These are phyloP conservation scores for Columbina picui DNA, from an alignment of 2,113 vertebrate genomes.

Conservation along the genomic window DNA sequence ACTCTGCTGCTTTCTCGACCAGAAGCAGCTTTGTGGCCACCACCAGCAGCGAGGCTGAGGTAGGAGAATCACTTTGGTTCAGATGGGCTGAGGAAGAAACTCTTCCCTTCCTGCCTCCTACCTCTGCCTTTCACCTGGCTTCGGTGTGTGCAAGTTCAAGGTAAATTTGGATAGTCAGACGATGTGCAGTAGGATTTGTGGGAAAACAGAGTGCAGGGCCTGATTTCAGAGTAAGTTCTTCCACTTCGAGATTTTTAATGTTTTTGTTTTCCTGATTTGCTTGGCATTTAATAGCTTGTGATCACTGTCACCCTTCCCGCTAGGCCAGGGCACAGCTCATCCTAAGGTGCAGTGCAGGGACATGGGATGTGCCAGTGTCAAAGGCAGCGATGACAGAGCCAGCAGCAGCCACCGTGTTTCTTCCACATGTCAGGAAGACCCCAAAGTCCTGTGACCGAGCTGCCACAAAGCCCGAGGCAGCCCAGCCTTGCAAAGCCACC, in stretches of 20 bases:
- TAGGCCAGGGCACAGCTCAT: not conserved
- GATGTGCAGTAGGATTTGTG: not conserved
- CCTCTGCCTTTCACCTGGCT: not conserved
- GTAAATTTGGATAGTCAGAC: not conserved
- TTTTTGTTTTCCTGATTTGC: not conserved
- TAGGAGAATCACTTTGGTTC: not conserved
- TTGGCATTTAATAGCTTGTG: not conserved
- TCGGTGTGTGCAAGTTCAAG: not conserved
- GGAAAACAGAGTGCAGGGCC: not conserved
- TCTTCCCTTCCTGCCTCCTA: not conserved
- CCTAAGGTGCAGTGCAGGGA: not conserved
- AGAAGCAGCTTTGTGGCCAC: not conserved
- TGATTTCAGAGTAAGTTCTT: not conserved
- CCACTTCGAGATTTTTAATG: not conserved
- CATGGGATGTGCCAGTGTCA: not conserved
- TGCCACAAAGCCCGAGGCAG: not conserved
- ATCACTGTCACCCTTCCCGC: not conserved
- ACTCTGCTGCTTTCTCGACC: not conserved
- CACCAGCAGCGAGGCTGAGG: accelerated
- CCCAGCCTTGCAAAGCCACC: not conserved
- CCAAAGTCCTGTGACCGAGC: not conserved
- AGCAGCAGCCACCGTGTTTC: not conserved
- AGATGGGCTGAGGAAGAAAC: not conserved
- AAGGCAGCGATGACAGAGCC: not conserved
- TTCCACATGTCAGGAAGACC: not conserved